Base-by-base conservation (phyloP, 2,797 vertebrate species). In the Acipenser ruthenus region DNA sequence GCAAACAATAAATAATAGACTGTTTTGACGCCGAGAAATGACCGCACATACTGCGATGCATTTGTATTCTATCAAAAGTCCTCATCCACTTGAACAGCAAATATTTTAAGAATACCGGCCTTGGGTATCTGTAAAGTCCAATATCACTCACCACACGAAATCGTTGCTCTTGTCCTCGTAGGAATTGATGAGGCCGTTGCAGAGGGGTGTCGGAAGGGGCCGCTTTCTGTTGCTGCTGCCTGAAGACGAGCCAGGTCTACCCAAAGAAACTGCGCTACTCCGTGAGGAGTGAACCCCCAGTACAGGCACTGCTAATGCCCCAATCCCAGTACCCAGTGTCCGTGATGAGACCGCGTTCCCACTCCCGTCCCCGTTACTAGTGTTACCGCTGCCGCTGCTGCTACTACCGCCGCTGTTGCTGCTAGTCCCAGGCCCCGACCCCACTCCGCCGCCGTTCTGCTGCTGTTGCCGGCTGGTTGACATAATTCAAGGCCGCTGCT, bases 141-240 rank as follows among this genome's bases (percentile, higher is more conserved):
- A 13, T 8, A 66, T 55, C 71, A 63, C 95, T 87, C 77, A 98
- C 95, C 96, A 99, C 1, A 99, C 96, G 70, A 98, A 99, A 67
- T 99, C 96, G 86, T 97, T 99, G 91, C 94, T 99, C 81, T 98
- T 98, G 77, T 99, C 96, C 65, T 98, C 95, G 73, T 97, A 99
- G 0, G 96, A 96, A 73, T 97, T 96, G 65, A 96, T 81, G 60
- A 99, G 94, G 67, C 96, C 96, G 78, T 98, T 97, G 85, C 91
- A 96, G 4, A 98, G 88, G 0, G 95, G 94, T 1, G 92, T 89
- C 50, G 85, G 83, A 69, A 92, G 86, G 69, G 92, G 90, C 73
- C 93, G 91, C 87, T 95, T 99, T 71, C 93, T 91, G 77, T 87
- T 89, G 67, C 79, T 56, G 58, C 87, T 73, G 10, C 82, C 83